phyloP scores from a whole-genome alignment of 2,888 invertebrate genomes.

The Trachelus troglodyta region DNA sequence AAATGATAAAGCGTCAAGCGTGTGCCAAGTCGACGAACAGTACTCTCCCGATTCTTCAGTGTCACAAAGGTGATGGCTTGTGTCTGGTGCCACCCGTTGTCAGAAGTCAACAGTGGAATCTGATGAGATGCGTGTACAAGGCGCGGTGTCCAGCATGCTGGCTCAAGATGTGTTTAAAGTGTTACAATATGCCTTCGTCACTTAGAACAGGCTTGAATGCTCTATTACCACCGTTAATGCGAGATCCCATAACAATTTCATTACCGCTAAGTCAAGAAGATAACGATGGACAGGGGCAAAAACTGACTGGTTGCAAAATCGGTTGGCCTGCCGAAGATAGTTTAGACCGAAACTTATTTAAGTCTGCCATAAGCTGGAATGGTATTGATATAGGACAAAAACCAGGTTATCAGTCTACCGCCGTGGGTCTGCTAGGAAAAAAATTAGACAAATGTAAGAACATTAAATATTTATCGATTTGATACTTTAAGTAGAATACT shows the following conservation, averaged over 20 bases:
- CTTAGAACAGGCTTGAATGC: conserved; percentile 76
- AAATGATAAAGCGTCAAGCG: conserved; percentile 79
- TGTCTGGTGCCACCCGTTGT: conserved; percentile 80
- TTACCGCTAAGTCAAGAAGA: conserved; percentile 49
- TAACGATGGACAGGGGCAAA: conserved; percentile 49
- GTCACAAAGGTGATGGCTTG: conserved; percentile 78
- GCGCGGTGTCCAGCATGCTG: conserved; percentile 88
- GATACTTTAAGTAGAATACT: background rate
- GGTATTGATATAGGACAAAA: conserved; percentile 54
- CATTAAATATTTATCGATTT: background rate
- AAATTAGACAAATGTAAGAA: conserved; percentile 56
- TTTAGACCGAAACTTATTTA: conserved; percentile 57
- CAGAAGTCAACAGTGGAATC: conserved; percentile 78
- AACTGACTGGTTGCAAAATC: conserved; percentile 50
- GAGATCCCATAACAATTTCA: conserved; percentile 53
- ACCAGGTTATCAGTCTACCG: conserved; percentile 45
- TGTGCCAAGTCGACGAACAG: conserved; percentile 69
- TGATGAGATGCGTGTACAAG: conserved; percentile 76
- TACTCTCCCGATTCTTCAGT: conserved; percentile 72
- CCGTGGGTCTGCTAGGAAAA: conserved; percentile 44
- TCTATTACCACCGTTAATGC: conserved; percentile 77
- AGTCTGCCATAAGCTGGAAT: conserved; percentile 60
- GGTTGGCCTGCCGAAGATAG: conserved; percentile 60
- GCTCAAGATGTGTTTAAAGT: conserved; percentile 85
- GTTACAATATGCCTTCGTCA: conserved; percentile 80